phyloP scores from a whole-genome alignment of 1,140 invertebrate genomes.

The Caenorhabditis inopinata region DNA sequence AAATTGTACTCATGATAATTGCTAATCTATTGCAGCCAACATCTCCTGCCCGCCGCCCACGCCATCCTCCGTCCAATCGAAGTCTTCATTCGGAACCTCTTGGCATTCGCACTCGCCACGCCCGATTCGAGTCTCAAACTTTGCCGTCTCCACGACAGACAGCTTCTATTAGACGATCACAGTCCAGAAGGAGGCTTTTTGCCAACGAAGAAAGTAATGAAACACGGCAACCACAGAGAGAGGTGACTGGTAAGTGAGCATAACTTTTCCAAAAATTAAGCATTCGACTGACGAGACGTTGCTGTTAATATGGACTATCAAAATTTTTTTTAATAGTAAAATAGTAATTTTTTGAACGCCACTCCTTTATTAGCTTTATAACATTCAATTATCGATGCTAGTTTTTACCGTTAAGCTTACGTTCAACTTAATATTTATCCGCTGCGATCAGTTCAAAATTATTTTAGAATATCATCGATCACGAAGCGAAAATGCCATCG shows the following conservation, averaged over 20 bases:
- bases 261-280: too few relatives aligned
- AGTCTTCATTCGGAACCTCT: not conserved
- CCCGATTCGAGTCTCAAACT: not conserved
- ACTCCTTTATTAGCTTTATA: too few relatives aligned
- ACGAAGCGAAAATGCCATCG: not conserved
- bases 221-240: not conserved
- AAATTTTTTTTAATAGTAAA: too few relatives aligned
- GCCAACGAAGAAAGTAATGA: not conserved
- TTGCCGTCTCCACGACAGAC: not conserved
- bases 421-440: not conserved
- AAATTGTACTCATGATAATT: too few relatives aligned
- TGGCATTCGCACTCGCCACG: not conserved
- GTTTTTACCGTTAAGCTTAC: too few relatives aligned
- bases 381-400: too few relatives aligned
- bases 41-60: not conserved
- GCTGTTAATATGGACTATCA: too few relatives aligned
- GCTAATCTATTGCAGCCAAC: not conserved
- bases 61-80: not conserved
- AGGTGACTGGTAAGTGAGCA: not conserved
- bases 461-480: not conserved
- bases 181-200: constrained; percentile 4
- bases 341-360: too few relatives aligned
- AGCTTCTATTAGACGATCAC: not conserved
- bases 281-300: too few relatives aligned
- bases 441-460: not conserved